Evolutionary conservation across 1,140 invertebrate species (phyloP).

Genomic region (Drosophila murphyi): DNA sequence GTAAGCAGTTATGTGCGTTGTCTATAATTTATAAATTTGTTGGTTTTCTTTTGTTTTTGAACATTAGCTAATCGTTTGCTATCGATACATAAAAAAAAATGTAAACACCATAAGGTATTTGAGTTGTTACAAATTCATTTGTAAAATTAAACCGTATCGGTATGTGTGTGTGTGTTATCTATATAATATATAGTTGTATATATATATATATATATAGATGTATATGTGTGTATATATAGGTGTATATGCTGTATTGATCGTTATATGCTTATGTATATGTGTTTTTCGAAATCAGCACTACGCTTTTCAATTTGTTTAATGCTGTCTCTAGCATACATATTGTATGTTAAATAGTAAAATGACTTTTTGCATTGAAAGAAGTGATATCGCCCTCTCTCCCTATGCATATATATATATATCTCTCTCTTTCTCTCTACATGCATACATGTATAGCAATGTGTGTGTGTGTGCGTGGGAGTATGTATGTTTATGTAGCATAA

Average conservation of each 20-base stretch:
- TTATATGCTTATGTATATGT: constrained; percentile 63
- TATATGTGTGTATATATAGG: constrained; percentile 38
- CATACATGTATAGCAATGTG: constrained; percentile 33
- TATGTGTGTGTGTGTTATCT: constrained; percentile 29
- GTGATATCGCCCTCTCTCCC: constrained; percentile 30
- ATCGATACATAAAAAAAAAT: constrained; percentile 30
- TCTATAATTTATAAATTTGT: constrained; percentile 49
- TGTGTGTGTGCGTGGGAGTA: constrained; percentile 3
- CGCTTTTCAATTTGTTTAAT: constrained; percentile 42
- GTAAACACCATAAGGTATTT: constrained; percentile 39
- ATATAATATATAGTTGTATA: constrained; percentile 51
- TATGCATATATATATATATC: background rate
- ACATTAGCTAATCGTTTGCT: constrained; percentile 56
- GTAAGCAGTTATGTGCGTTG: constrained; percentile 49
- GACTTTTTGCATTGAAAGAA: constrained; percentile 64
- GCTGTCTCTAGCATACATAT: constrained; percentile 7
- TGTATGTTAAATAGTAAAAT: constrained; percentile 54
- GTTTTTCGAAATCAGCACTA: constrained; percentile 49
- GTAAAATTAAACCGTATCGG: constrained; percentile 55
- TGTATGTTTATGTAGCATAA: constrained; percentile 13
- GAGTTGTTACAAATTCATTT: constrained; percentile 37
- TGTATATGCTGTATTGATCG: constrained; percentile 63
- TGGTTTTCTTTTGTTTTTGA: constrained; percentile 42
- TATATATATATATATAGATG: constrained; percentile 41
- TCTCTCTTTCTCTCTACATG: constrained; percentile 20